Base-by-base conservation (phyloP, 2,797 vertebrate genomes). In the Onychomys arenicola region DNA sequence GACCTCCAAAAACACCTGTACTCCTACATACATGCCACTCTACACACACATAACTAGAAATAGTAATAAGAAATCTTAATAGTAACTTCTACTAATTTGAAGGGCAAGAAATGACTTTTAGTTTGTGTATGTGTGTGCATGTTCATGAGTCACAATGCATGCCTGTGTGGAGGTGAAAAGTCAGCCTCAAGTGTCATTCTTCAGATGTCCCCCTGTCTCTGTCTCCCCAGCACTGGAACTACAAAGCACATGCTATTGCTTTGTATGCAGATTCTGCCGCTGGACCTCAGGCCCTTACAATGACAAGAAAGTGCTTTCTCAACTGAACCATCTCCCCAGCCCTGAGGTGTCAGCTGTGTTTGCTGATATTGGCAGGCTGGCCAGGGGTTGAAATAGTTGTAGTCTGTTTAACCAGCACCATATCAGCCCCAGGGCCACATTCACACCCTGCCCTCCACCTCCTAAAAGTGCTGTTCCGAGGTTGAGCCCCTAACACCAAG, bases 301-400 rank as follows among this genome's bases (percentile, higher is more conserved):
- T 71, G 27, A 69, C 23, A 87, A 25, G 55, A 27, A 55, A 27
- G 9, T 2, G 2, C 23, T 40, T 55, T 55, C 37, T 14, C 67
- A 27, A 25, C 25, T 27, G 23, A 87, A 8, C 84, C 13, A 0
- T 55, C 65, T 55, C 34, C 65, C 84, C 2, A 52, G 52, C 4
- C 49, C 49, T 14, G 29, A n/a, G n/a, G 32, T 0, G 17, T 19
- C 1, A 34, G 37, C 40, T n/a, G 17, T 12, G 0, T 27, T 19
- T 3, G 40, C 29, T 46, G 8, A 16, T 14, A 23, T 34, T 16
- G 46, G 59, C 75, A n/a, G 23, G 37, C 13, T 81, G 81, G 16
- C 43, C 25, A 34, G 13, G 12, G 12, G 1, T 12, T 1, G 40
- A 63, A 40, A 78, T 3, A 3, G 37, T 19, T 32, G 37, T 34